phyloP scores from a whole-genome alignment of 2,888 invertebrate genomes.

The Liodrosophila aerea region DNA sequence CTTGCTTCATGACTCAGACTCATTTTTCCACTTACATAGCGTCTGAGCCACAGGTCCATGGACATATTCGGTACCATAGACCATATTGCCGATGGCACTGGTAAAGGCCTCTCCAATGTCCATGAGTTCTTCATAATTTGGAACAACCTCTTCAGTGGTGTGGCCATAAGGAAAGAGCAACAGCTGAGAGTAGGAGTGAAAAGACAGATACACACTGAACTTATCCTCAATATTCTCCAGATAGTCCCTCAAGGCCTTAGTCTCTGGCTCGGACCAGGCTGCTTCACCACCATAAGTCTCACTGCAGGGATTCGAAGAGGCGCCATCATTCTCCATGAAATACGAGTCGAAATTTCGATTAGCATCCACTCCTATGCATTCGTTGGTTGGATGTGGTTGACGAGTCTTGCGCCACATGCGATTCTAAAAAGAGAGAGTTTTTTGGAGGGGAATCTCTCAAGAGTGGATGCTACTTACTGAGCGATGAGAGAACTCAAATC shows the following conservation, averaged over 20 bases:
- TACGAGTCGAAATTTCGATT: slow-evolving; percentile 81
- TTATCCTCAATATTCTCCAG: slow-evolving; percentile 82
- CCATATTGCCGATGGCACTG: slow-evolving; percentile 83
- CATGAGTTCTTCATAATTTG: slow-evolving; percentile 83
- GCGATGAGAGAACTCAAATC: slow-evolving; percentile 87
- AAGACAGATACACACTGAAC: slow-evolving; percentile 84
- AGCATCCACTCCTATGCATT: slow-evolving; percentile 80
- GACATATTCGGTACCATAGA: slow-evolving; percentile 83
- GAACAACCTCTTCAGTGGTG: slow-evolving; percentile 74
- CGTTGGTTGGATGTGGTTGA: slow-evolving; percentile 79
- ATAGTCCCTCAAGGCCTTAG: slow-evolving; percentile 83
- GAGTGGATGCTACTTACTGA: slow-evolving; percentile 83
- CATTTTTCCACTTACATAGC: slow-evolving; percentile 84
- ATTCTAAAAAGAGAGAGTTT: slow-evolving; percentile 80
- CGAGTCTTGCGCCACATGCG: slow-evolving; percentile 88
- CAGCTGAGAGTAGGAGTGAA: slow-evolving; percentile 87
- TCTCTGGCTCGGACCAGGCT: slow-evolving; percentile 85
- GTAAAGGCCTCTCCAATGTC: slow-evolving; percentile 84
- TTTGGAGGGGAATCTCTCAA: neutral
- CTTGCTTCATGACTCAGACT: too few species aligned
- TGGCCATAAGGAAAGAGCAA: slow-evolving; percentile 86
- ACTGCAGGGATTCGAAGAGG: slow-evolving; percentile 82
- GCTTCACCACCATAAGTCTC: slow-evolving; percentile 83
- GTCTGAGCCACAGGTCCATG: slow-evolving; percentile 84
- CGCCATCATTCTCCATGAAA: slow-evolving; percentile 82